Conservation (phyloP, 2,888 invertebrate species). For the Hypomecis atomaria region DNA sequence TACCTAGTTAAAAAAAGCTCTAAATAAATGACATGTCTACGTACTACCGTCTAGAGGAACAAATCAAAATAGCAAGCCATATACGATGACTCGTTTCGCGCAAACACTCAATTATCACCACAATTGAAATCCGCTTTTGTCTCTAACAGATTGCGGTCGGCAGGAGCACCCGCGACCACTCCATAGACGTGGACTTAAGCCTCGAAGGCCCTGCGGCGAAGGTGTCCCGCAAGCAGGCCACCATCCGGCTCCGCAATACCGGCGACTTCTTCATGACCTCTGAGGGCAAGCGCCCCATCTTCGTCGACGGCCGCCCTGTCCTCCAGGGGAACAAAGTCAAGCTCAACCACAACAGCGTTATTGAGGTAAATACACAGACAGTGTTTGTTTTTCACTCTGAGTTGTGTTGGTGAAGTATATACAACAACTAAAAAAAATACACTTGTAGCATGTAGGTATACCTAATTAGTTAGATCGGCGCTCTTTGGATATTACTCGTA, state of each 20-base stretch:
- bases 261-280: conserved; percentile 98
- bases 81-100: too few relatives aligned
- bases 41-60: too few relatives aligned
- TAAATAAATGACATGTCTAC: too few relatives aligned
- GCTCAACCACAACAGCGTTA: conserved; percentile 96
- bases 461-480: too few relatives aligned
- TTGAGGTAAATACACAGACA: conserved; percentile 87
- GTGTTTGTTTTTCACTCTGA: too few relatives aligned
- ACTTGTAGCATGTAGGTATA: too few relatives aligned
- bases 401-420: too few relatives aligned
- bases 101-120: not conserved
- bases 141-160: conserved; percentile 93
- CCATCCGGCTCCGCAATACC: conserved; percentile 94
- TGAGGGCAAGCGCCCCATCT: conserved; percentile 97
- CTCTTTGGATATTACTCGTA: too few relatives aligned
- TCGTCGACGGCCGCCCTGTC: conserved; percentile 96
- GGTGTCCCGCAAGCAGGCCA: conserved; percentile 96
- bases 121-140: conserved; percentile 31
- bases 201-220: conserved; percentile 98
- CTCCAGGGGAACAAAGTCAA: conserved; percentile 95
- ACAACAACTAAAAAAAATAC: too few relatives aligned
- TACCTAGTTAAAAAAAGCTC: too few relatives aligned
- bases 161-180: conserved; percentile 93
- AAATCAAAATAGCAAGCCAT: too few relatives aligned
- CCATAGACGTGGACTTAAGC: conserved; percentile 96